Conservation (phyloP, 2,888 invertebrate species). For the Celastrina argiolus region DNA sequence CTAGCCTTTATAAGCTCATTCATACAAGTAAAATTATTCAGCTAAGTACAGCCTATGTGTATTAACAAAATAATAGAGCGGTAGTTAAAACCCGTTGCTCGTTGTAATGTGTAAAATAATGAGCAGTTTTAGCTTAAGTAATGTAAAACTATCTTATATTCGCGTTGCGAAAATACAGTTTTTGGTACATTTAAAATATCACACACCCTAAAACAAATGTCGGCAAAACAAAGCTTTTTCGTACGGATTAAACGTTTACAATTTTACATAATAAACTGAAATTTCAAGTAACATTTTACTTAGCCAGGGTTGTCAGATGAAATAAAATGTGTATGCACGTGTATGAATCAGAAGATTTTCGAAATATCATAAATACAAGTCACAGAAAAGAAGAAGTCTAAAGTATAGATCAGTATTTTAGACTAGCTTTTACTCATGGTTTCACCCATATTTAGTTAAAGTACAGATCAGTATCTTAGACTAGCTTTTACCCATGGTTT, state of each 20-base stretch:
- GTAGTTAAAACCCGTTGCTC: neutral
- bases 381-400: too few species aligned
- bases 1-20: neutral
- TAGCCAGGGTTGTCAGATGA: constrained; percentile 37
- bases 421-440: too few species aligned
- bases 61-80: constrained; percentile 3
- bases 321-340: neutral
- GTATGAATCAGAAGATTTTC: too few species aligned
- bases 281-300: constrained; percentile 48
- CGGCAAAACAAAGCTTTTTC: constrained; percentile 33
- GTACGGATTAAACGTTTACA: constrained; percentile 41
- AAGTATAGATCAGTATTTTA: too few species aligned
- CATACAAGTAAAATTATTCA: neutral
- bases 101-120: neutral
- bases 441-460: too few species aligned
- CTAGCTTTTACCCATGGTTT: too few species aligned
- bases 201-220: constrained; percentile 31
- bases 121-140: constrained; percentile 18
- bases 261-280: constrained; percentile 54
- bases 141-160: constrained; percentile 20
- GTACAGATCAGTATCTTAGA: too few species aligned
- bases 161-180: neutral
- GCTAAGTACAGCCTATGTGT: neutral
- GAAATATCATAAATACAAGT: too few species aligned
- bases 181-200: constrained; percentile 15